These are phyloP conservation scores for Cyanoramphus novaezelandiae DNA, from an alignment of 2,113 vertebrate species.

Conservation along the genomic window DNA sequence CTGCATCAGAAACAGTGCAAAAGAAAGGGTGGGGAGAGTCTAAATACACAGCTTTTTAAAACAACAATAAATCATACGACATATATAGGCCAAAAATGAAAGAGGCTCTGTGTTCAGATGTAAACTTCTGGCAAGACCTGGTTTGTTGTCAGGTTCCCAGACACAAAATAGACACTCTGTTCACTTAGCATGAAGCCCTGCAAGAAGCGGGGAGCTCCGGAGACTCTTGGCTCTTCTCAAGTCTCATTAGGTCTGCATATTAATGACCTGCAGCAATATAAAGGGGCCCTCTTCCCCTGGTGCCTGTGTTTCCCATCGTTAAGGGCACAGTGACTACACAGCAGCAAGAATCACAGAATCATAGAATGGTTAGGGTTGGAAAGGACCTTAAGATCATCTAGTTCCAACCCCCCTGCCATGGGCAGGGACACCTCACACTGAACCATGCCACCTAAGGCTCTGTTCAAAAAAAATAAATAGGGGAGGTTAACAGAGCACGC, in stretches of 20 bases:
- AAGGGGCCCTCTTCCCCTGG: slow-evolving; percentile 70
- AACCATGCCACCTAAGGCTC: neutral
- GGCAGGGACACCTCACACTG: neutral
- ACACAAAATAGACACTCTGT: slow-evolving; percentile 85
- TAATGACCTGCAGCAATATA: slow-evolving; percentile 87
- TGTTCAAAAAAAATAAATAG: neutral
- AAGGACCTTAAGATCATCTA: neutral
- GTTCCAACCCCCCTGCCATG: neutral
- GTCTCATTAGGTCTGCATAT: slow-evolving; percentile 89
- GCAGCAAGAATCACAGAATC: neutral
- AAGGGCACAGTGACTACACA: slow-evolving; percentile 52
- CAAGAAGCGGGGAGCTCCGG: slow-evolving; percentile 79
- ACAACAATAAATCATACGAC: slow-evolving; percentile 80
- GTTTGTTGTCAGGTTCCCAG: slow-evolving; percentile 85
- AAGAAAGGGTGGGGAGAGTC: slow-evolving; percentile 15
- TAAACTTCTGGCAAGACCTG: slow-evolving; percentile 84
- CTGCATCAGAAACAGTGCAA: slow-evolving; percentile 49
- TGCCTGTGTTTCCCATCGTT: slow-evolving; percentile 71
- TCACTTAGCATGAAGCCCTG: slow-evolving; percentile 83
- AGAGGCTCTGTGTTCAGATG: slow-evolving; percentile 76
- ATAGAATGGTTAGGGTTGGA: neutral
- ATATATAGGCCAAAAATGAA: slow-evolving; percentile 78
- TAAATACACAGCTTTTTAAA: slow-evolving; percentile 58
- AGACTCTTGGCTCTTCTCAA: slow-evolving; percentile 82
- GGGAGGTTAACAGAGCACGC: neutral